Evolutionary conservation across 1,140 invertebrate species (phyloP).

Genomic region (Drosophila rufa): DNA sequence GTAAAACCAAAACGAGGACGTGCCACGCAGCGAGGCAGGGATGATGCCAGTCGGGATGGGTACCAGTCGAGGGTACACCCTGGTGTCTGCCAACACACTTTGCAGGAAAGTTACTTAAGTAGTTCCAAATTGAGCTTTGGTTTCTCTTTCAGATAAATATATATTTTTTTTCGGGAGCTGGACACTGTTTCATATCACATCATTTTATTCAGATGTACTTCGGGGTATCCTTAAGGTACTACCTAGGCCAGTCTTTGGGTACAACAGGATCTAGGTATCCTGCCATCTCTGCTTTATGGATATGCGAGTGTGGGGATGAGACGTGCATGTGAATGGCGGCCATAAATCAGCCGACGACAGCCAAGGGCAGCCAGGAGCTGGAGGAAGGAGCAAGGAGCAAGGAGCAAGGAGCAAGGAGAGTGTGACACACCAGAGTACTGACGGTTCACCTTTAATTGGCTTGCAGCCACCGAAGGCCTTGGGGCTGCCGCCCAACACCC

Average conservation of each 20-base stretch:
- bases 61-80: not conserved
- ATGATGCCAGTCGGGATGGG: not conserved
- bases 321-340: conserved; percentile 56
- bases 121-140: too few species aligned
- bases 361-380: conserved; percentile 38
- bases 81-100: too few species aligned
- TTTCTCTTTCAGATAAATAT: too few species aligned
- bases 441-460: conserved; percentile 55
- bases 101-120: too few species aligned
- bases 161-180: too few species aligned
- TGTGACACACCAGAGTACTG: conserved; percentile 26
- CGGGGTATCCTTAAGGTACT: not conserved
- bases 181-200: too few species aligned
- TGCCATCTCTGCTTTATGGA: not conserved
- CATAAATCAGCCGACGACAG: conserved; percentile 58
- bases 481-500: not conserved
- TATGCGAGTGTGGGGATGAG: not conserved
- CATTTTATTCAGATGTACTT: too few species aligned
- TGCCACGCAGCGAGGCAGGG: conserved; percentile 6
- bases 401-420: not conserved
- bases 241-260: not conserved
- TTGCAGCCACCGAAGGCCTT: conserved; percentile 36
- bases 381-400: not conserved
- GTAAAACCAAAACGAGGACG: conserved; percentile 57
- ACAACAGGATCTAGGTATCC: not conserved